A percentile compares a stretch with the other conserved stretches of the same genome.
These are phyloP conservation scores for Tinea pellionella DNA, from an alignment of 2,888 invertebrate species.

Conservation along the genomic window DNA sequence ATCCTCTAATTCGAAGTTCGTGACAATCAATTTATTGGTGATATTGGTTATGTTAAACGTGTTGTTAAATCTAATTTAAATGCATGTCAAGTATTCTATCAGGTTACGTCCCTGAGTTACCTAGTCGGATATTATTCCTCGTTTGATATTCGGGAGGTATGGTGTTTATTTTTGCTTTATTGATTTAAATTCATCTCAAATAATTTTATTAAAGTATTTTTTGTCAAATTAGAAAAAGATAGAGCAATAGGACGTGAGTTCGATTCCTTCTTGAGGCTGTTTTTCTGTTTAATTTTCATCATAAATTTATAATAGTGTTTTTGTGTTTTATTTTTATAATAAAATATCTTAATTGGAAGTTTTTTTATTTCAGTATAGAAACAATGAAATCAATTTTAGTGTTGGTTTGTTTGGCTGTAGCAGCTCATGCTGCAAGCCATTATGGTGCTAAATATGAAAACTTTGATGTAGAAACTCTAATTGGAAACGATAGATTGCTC, in stretches of 20 bases:
- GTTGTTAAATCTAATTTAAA: constrained; percentile 1
- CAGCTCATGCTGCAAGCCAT: constrained; percentile 48
- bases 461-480: constrained; percentile 77
- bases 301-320: too few relatives aligned
- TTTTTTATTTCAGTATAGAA: not conserved
- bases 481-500: constrained; percentile 75
- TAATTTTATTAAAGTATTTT: too few relatives aligned
- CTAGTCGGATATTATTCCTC: constrained; percentile 23
- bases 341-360: too few relatives aligned
- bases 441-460: constrained; percentile 80
- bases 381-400: constrained; percentile 6
- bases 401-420: constrained; percentile 30
- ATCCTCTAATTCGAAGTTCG: not conserved
- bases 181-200: too few relatives aligned
- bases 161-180: not conserved
- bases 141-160: constrained; percentile 28
- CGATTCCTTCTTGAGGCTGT: too few relatives aligned
- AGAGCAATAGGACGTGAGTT: too few relatives aligned
- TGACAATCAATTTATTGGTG: not conserved
- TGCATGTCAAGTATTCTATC: constrained; percentile 1
- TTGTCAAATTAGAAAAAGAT: too few relatives aligned
- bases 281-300: too few relatives aligned
- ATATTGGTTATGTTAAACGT: not conserved
- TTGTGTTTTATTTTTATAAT: too few relatives aligned
- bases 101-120: not conserved